Percentiles rank a stretch among this genome's conserved stretches.
Evolutionary conservation across 2,113 vertebrate species (phyloP).

Genomic region (Mormoops blainvillei): DNA sequence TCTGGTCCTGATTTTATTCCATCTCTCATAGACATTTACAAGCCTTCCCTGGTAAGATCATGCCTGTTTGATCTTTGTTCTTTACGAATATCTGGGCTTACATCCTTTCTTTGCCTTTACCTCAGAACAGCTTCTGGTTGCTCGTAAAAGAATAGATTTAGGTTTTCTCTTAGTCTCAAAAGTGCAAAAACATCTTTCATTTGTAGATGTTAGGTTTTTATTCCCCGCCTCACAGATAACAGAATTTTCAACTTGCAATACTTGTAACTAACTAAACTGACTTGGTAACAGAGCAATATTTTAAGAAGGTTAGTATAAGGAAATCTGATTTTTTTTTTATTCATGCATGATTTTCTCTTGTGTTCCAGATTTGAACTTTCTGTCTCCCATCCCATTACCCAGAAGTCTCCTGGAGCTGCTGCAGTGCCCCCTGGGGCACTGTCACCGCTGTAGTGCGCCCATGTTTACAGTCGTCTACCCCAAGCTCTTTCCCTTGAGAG

Average conservation of each 20-base stretch:
- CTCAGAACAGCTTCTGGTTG: not conserved
- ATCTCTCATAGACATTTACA: not conserved
- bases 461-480: slow-evolving; percentile 99
- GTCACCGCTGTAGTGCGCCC: slow-evolving; percentile 94
- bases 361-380: slow-evolving; percentile 83
- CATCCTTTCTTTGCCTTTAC: slow-evolving; percentile 22
- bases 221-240: not conserved
- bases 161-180: slow-evolving; percentile 46
- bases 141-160: slow-evolving; percentile 17
- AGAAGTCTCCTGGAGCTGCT: slow-evolving; percentile 92
- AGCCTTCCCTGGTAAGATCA: not conserved
- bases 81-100: slow-evolving; percentile 37
- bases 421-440: slow-evolving; percentile 93
- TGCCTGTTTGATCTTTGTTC: slow-evolving; percentile 35
- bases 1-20: not conserved
- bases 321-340: not conserved
- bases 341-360: slow-evolving; percentile 34
- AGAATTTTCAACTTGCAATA: not conserved
- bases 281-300: not conserved
- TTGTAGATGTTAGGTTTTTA: slow-evolving; percentile 41
- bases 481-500: slow-evolving; percentile 93
- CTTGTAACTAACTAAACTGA: slow-evolving; percentile 5
- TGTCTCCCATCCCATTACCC: slow-evolving; percentile 89
- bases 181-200: slow-evolving; percentile 31
- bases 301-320: not conserved